Base-by-base conservation (phyloP, 2,797 vertebrate species). In the Parambassis ranga region DNA sequence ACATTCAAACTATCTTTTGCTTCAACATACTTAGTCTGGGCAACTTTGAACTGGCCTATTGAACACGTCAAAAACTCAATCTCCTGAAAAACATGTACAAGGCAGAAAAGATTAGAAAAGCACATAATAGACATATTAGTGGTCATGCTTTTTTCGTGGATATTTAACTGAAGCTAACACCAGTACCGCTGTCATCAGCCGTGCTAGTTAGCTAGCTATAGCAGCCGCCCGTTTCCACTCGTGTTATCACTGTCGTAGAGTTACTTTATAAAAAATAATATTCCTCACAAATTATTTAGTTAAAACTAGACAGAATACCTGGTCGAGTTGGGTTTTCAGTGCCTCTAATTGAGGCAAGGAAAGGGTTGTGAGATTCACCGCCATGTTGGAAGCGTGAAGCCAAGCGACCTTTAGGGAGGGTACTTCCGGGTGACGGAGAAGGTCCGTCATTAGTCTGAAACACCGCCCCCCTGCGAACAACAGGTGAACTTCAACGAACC, bases 11-110 rank as follows among this genome's bases (percentile, higher is more conserved):
- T 95, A 46, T 98, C 96, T 88, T 96, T 97, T 38, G 96, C 96
- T 71, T 98, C 96, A 71, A 97, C 95, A 24, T 94, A 97, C 84
- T 97, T 98, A 18, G 93, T 96, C 85, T 97, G 96, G 10, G 94
- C 95, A 52, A 97, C 92, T 88, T 98, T 98, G 62, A 98, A 89
- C 83, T 98, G 97, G 4, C 93, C 92, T 44, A 98, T 96, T 13
- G 97, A 97, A 26, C 95, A 94, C 1, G 95, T 95, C 79, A 98
- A 74, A 82, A 98, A 98, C 78, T 98, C 96, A 9, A 95, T 89
- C 81, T 98, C 96, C 96, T 98, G 77, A 1, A 72, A 85, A 26
- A 19, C 18, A 49, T 16, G 8, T 1, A 39, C 3, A 69, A 52
- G 32, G 33, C 3, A 61, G 9, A 7, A 8, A 10, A 14, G 5